Base-by-base conservation (phyloP, 1,140 invertebrate species). In the Agrypnia vestita region DNA sequence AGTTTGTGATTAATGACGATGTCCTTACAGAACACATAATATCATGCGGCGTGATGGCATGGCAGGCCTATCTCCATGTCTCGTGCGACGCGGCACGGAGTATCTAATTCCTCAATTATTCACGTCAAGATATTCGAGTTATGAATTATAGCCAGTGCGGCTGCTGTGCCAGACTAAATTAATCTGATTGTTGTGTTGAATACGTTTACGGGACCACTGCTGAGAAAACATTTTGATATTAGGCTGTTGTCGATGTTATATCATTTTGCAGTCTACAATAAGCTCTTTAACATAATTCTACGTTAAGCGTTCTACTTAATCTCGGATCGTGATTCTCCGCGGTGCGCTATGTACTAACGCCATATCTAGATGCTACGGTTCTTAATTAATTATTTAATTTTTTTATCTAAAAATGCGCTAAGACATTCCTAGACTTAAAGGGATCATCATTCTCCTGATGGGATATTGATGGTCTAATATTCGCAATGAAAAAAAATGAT, bases 91-190 rank as follows among this genome's bases (percentile, higher is more conserved):
- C n/a, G 15, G 64, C 44, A 17, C 4, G 44, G 64, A 69, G 62
- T 47, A 47, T 67, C 64, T 49, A 49, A 69, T 69, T 69, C 64
- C 44, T 17, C 64, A 53, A 73, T 73, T 73, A 73, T 73, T 73
- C 71, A 73, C 53, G 17, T 56, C 49, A 35, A 73, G 71, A 69
- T 69, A 69, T 17, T 69, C n/a, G 15, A n/a, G 71, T 35, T 53
- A 12, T 73, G 71, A 73, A 73, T 73, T 73, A 73, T 73, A 55
- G 71, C 15, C 25, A 73, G 47, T 35, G n/a, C 15, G 49, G 21
- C 15, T 71, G 11, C 19, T 55, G 7, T 1, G 10, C 35, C 35
- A 55, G 17, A 44, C 51, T 35, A 56, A 73, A 73, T 55, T 73
- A 73, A 55, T 73, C 71, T 55, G 49, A 73, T 73, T 73, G 71